Evolutionary conservation across 2,113 vertebrate species (phyloP), one percentile per base, ranked within the genome.

Genomic region (Porphyrio hochstetteri): DNA sequence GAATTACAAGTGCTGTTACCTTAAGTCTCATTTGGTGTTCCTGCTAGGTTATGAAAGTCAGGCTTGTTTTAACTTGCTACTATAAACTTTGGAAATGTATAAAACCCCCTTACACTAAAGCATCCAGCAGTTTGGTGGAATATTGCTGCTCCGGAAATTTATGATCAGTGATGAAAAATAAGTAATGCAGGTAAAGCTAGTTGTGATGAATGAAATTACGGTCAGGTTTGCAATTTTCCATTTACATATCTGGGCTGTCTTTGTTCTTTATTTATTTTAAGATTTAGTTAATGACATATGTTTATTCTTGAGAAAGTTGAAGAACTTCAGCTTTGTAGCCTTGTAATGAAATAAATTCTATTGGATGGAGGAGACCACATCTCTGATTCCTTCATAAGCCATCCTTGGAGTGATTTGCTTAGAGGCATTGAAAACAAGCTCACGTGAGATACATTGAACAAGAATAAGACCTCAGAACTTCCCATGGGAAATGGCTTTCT

Each of bases 401-500:
- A 16, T 76, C 36, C 44, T 82, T 56, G 48, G 53, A 87, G 9
- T 18, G 57, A 8, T 76, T 82, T 88, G 61, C 67, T 81, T 72
- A 38, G 38, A 59, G 29, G 25, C 38, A 57, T n/a, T 90, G 90
- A 72, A 82, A 84, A 64, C 9, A 64, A 79, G 42, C 1, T 6
- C 50, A 48, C 0, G 0, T 69, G n/a, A 31, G 48, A 85, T 36
- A 21, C 19, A 17, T 19, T 7, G 85, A 90, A 74, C 78, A 86
- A 87, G 89, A 93, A 16, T 28, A 87, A 82, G 57, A 82, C 29
- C 74, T 79, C 16, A 7, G 67, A 79, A 18, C 75, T 92, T 92
- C 86, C 82, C 88, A 82, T 71, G 74, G 95, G 90, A 96, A 96
- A 93, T 57, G 35, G 91, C 61, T 42, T 16, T 86, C 61, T 85